A percentile compares a stretch with the other conserved stretches of the same genome.
Evolutionary conservation across 2,113 vertebrate genomes (phyloP).

Genomic region (Tyto alba): DNA sequence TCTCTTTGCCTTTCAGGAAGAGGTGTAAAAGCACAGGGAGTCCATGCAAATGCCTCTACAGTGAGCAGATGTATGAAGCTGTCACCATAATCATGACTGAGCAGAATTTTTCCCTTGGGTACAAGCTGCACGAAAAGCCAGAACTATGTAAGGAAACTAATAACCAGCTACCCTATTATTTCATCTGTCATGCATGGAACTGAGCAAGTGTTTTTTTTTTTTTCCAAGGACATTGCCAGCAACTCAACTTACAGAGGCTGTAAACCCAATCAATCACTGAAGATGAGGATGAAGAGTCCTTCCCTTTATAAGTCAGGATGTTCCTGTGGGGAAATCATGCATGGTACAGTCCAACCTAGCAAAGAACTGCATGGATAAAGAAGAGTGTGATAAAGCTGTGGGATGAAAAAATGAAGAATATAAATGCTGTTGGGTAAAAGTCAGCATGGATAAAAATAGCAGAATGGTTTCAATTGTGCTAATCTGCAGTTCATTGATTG

Average conservation of each 20-base stretch:
- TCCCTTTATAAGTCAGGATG: background rate
- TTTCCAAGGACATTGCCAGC: background rate
- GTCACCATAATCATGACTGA: background rate
- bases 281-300: background rate
- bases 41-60: background rate
- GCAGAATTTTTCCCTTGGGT: background rate
- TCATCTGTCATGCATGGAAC: background rate
- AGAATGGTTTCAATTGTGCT: background rate
- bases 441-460: background rate
- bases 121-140: background rate
- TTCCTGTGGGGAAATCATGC: background rate
- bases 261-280: background rate
- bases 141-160: background rate
- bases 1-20: background rate
- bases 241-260: background rate
- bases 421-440: background rate
- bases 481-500: background rate
- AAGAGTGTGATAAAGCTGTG: background rate
- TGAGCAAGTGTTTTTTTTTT: background rate
- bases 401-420: background rate
- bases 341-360: background rate
- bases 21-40: background rate
- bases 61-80: background rate
- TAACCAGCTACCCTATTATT: background rate
- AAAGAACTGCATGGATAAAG: background rate